Evolutionary conservation across 2,888 invertebrate genomes (phyloP).

Genomic region (Melieria picta): DNA sequence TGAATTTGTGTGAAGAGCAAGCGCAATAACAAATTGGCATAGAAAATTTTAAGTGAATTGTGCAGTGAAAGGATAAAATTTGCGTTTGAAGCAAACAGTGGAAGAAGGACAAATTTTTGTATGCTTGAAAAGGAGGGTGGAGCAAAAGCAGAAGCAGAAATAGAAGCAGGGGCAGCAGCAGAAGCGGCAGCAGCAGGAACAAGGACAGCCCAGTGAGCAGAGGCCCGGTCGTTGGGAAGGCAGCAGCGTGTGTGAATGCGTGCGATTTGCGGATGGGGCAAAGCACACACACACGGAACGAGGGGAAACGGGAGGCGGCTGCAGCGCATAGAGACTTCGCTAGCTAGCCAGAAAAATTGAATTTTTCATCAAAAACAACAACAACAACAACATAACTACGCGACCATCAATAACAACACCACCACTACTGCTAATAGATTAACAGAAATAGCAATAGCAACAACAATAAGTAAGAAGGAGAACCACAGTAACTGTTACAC

Average conservation of each 20-base stretch:
- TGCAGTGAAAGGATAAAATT: conserved; percentile 24
- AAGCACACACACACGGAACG: too few species aligned
- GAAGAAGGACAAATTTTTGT: conserved; percentile 1
- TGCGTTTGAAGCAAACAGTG: conserved; percentile 30
- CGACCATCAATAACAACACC: conserved; percentile 5
- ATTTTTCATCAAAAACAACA: too few species aligned
- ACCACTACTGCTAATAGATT: conserved; percentile 1
- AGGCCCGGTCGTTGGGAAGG: background rate
- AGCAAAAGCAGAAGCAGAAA: conserved; percentile 9
- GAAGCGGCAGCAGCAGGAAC: background rate
- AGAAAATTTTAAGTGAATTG: conserved; percentile 31
- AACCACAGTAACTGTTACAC: conserved; percentile 35
- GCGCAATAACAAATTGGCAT: conserved; percentile 23
- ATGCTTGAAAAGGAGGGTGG: conserved; percentile 11
- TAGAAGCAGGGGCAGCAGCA: conserved; percentile 4
- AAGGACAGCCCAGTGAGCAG: background rate
- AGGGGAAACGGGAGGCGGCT: too few species aligned
- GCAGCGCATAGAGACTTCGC: too few species aligned
- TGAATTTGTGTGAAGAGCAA: conserved; percentile 23
- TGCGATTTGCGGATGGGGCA: too few species aligned
- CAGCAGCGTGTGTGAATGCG: background rate
- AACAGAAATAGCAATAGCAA: conserved; percentile 25
- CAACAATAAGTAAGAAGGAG: conserved; percentile 15
- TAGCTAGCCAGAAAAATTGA: too few species aligned
- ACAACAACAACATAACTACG: too few species aligned